phyloP scores from a whole-genome alignment of 2,888 invertebrate genomes.

The Scrobipalpa atriplicella region DNA sequence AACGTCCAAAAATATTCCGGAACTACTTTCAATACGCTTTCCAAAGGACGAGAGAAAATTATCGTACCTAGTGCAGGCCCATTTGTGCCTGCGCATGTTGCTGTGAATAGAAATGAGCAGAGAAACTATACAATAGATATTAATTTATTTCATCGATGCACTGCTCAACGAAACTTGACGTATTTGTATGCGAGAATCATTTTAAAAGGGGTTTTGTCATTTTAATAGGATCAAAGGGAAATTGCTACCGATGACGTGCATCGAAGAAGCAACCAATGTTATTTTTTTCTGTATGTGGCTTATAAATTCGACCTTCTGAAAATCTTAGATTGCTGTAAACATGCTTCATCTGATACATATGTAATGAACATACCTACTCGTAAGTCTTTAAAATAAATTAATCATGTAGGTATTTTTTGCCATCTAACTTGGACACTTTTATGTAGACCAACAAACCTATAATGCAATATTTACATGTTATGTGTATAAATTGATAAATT shows the following conservation, averaged over 20 bases:
- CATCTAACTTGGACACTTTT: background rate
- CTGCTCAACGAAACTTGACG: constrained; percentile 24
- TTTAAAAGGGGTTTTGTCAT: constrained; percentile 46
- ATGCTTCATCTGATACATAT: too few relatives aligned
- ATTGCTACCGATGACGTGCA: background rate
- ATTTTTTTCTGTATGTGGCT: too few relatives aligned
- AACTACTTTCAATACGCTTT: constrained; percentile 76
- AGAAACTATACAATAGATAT: constrained; percentile 75
- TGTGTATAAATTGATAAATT: background rate
- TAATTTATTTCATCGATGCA: constrained; percentile 64
- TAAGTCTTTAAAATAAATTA: too few relatives aligned
- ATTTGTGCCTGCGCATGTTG: constrained; percentile 55
- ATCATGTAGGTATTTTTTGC: background rate
- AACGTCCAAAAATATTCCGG: constrained; percentile 74
- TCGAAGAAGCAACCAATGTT: too few relatives aligned
- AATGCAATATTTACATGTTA: background rate
- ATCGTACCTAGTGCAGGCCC: constrained; percentile 67
- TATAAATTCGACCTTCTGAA: too few relatives aligned
- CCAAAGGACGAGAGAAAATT: constrained; percentile 78
- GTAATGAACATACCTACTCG: too few relatives aligned
- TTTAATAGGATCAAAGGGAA: constrained; percentile 28
- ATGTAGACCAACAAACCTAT: background rate
- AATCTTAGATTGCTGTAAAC: too few relatives aligned
- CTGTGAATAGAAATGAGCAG: constrained; percentile 68
- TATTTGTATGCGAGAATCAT: constrained; percentile 45